Base-by-base conservation (phyloP, 2,797 vertebrate species). In the Rhynchonycteris naso region DNA sequence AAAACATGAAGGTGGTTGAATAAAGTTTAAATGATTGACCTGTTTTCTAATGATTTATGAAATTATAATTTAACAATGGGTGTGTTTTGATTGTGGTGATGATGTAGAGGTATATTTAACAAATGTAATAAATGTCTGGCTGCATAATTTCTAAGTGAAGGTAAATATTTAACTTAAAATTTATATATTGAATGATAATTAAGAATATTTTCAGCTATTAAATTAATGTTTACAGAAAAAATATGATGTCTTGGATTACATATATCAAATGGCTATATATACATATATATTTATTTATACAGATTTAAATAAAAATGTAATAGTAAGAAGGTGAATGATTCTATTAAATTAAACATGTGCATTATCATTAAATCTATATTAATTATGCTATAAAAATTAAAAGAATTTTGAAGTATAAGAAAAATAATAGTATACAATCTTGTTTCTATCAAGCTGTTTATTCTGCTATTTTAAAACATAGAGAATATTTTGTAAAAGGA, bases 311-410 rank as follows among this genome's bases (percentile, higher is more conserved):
- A 33, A 24, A 68, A 88, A 56, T 69, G 30, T 54, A 80, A 61
- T 56, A 56, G 1, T 2, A 10, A 14, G 3, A 75, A 85, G 12
- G 14, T 14, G 69, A 76, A 90, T 63, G 4, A 68, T 26, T 30
- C 2, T 58, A 24, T 74, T 66, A 54, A 71, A 33, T 56, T 61
- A 28, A 68, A 50, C 7, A 83, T 33, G 26, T 43, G 2, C 4
- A 52, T 63, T 72, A 16, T 66, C 74, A 71, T 89, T 26, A 85
- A 80, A 85, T 66, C 16, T 26, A 75, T 75, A 22, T 74, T 72
- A 47, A 90, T 22, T 75, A 71, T 47, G 18, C 52, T 47, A 83
- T 81, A 71, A 72, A 91, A 87, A 90, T 78, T 88, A 87, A 80
- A n/a, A 7, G 4, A 78, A 54, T 47, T 5, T 21, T 79, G 89